These are phyloP conservation scores for Leptodactylus fuscus DNA, from an alignment of 2,113 vertebrate genomes.

Conservation along the genomic window DNA sequence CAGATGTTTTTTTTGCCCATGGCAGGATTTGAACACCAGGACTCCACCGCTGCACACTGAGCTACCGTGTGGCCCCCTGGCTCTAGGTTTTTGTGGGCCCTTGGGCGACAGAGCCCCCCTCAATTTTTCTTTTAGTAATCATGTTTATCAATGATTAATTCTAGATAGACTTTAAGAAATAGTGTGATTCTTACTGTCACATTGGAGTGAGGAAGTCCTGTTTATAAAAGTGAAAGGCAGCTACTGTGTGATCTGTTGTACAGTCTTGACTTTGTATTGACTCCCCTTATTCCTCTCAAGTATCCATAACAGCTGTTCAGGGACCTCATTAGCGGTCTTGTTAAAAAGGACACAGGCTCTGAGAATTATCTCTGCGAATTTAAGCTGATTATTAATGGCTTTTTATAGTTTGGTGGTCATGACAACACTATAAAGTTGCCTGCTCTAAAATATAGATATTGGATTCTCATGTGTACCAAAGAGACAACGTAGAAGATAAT, in stretches of 20 bases:
- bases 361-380: slow-evolving; percentile 2
- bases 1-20: too few relatives aligned
- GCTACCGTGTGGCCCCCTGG: too few relatives aligned
- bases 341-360: slow-evolving; percentile 34
- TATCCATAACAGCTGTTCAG: slow-evolving; percentile 47
- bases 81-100: too few relatives aligned
- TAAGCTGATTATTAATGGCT: not conserved
- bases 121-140: too few relatives aligned
- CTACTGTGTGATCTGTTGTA: slow-evolving; percentile 1
- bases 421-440: slow-evolving; percentile 25
- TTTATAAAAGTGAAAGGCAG: not conserved
- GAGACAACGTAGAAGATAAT: not conserved
- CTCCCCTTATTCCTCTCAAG: not conserved
- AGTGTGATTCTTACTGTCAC: not conserved
- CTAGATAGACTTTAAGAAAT: not conserved
- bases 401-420: slow-evolving; percentile 28
- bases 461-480: not conserved
- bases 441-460: slow-evolving; percentile 6
- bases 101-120: too few relatives aligned
- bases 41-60: too few relatives aligned
- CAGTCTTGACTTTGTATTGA: slow-evolving; percentile 1
- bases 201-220: not conserved
- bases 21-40: too few relatives aligned
- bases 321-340: not conserved
- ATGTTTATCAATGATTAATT: not conserved